Base-by-base conservation (phyloP, 2,888 invertebrate genomes). In the Drosophila cracens region DNA sequence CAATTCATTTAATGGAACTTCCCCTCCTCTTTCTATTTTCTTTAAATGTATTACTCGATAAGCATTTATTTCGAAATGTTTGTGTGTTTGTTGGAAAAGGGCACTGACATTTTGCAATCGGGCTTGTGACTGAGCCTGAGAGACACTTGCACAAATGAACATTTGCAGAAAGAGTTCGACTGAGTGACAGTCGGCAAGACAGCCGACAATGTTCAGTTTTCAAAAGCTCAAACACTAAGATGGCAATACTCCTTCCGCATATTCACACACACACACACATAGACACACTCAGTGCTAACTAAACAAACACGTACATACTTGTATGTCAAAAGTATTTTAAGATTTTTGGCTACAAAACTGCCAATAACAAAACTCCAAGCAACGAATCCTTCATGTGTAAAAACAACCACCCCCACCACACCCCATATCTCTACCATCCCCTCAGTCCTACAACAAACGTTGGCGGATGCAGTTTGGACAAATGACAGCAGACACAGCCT, bases 181-280 rank as follows among this genome's bases (percentile, higher is more conserved):
- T 85, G 90, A 85, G 90, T 85, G 90, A 85, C 85, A 85, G 83
- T 74, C 83, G 88, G 85, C 90, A 85, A 85, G 85, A 85, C 85
- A 85, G 85, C 89, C 86, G 77, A 90, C 90, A 90, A 88, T 85
- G 85, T 88, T 78, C 90, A 80, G 90, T 90, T 85, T 77, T 80
- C 75, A 79, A 77, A 85, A 75, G 75, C 74, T 79, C 79, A 82
- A 81, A 74, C 70, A 67, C 82, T 82, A 85, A 85, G 88, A 87
- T 79, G 86, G 86, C 84, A 87, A 82, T 78, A 63, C 81, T 76
- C 62, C 54, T 61, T 64, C 64, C 62, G 38, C 54, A 74, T 65
- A 70, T 65, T 64, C 52, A 70, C 64, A 62, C 56, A 72, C 49
- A 66, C 62, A 67, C 57, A 60, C 52, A 65, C 61, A 49, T 62